These are phyloP conservation scores for Thalassarche chlororhynchos DNA, from an alignment of 2,113 vertebrate genomes.

Conservation along the genomic window DNA sequence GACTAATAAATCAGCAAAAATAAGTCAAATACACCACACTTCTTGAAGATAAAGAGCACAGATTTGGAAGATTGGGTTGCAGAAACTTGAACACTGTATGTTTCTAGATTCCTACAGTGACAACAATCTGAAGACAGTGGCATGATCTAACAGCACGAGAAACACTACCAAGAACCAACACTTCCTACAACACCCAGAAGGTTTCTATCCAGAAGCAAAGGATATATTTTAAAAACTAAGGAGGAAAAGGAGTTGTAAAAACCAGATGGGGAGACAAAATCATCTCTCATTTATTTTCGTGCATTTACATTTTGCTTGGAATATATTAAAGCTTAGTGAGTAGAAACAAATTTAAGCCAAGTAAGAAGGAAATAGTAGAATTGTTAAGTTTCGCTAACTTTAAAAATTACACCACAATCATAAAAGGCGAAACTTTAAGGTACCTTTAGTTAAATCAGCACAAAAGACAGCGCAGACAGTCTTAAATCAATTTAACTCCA, in stretches of 20 bases:
- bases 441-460: background rate
- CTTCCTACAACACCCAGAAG: background rate
- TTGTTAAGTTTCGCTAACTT: background rate
- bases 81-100: background rate
- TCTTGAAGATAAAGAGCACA: background rate
- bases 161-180: background rate
- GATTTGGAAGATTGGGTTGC: background rate
- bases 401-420: background rate
- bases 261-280: background rate
- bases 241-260: background rate
- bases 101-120: background rate
- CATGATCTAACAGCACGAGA: background rate
- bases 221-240: background rate
- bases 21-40: background rate
- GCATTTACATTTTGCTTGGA: background rate
- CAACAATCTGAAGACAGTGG: background rate
- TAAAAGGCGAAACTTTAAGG: background rate
- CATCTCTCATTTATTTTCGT: background rate
- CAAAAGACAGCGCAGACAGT: background rate
- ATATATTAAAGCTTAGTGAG: background rate
- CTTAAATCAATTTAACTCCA: background rate
- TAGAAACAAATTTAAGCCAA: background rate
- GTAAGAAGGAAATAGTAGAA: background rate
- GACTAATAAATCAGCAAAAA: background rate
- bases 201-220: background rate